Conservation (phyloP, 2,888 invertebrate species). For the Polietes domitor region DNA sequence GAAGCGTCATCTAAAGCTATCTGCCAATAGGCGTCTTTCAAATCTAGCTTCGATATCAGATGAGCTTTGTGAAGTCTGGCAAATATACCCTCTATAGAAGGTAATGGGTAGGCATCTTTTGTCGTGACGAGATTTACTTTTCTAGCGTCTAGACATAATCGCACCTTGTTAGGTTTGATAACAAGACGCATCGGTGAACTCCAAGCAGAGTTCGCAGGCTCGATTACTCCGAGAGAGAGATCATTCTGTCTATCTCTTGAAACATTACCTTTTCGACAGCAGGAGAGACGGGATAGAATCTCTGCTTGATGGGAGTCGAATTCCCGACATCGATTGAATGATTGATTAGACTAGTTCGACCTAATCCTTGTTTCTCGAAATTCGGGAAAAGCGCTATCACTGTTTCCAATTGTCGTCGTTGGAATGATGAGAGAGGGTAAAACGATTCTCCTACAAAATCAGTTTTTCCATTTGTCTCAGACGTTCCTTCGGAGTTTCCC, state of each 20-base stretch:
- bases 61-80: constrained; percentile 28
- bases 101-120: too few species aligned
- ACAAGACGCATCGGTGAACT: constrained; percentile 21
- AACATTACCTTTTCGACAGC: constrained; percentile 12
- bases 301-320: too few species aligned
- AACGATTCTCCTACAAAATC: neutral
- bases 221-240: constrained; percentile 16
- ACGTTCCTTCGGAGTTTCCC: neutral
- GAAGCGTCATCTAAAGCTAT: constrained; percentile 53
- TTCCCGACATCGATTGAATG: neutral
- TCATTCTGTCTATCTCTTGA: neutral
- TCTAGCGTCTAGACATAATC: neutral
- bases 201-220: constrained; percentile 13
- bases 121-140: neutral
- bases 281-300: constrained; percentile 1
- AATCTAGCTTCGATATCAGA: constrained; percentile 59
- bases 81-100: neutral
- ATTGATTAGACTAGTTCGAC: too few species aligned
- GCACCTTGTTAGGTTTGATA: neutral
- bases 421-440: neutral
- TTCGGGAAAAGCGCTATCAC: neutral
- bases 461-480: too few species aligned
- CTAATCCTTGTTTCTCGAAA: too few species aligned
- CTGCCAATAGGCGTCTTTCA: constrained; percentile 20
- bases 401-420: neutral